These are phyloP conservation scores for Dolichoris vasculosae DNA, from an alignment of 1,140 invertebrate genomes.

Conservation along the genomic window DNA sequence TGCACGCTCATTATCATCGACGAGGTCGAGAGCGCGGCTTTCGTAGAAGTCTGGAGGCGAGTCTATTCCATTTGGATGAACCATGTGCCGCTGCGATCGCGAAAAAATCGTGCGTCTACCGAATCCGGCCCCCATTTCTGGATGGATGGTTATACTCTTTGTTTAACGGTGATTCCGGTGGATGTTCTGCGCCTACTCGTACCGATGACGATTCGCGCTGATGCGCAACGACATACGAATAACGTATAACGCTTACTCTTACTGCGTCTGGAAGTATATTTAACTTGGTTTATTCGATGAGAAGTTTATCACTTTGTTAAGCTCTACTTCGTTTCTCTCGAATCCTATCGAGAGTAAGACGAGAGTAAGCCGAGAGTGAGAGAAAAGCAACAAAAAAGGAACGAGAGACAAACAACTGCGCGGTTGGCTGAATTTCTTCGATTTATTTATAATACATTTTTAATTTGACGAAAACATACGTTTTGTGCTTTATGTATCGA, in stretches of 20 bases:
- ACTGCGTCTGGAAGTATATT: neutral
- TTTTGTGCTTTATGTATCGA: too few species aligned
- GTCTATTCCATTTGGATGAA: neutral
- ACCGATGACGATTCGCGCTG: neutral
- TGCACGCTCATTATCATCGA: slow-evolving; percentile 34
- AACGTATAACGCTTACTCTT: neutral
- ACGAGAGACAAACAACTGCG: neutral
- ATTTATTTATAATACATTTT: neutral
- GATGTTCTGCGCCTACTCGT: neutral
- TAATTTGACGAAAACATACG: neutral
- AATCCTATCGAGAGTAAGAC: neutral
- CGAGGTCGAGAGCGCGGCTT: neutral
- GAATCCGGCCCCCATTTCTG: neutral
- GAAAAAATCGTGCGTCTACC: neutral
- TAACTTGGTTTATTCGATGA: neutral
- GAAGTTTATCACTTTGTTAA: neutral
- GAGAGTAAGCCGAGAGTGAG: neutral
- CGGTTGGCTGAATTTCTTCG: neutral
- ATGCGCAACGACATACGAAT: neutral
- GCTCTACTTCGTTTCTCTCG: neutral
- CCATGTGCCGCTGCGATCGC: slow-evolving; percentile 8
- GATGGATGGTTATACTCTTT: neutral
- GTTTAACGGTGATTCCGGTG: neutral
- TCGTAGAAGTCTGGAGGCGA: neutral
- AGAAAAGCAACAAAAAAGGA: neutral